Evolutionary conservation across 2,797 vertebrate genomes (phyloP).

Genomic region (Florisuga fusca): DNA sequence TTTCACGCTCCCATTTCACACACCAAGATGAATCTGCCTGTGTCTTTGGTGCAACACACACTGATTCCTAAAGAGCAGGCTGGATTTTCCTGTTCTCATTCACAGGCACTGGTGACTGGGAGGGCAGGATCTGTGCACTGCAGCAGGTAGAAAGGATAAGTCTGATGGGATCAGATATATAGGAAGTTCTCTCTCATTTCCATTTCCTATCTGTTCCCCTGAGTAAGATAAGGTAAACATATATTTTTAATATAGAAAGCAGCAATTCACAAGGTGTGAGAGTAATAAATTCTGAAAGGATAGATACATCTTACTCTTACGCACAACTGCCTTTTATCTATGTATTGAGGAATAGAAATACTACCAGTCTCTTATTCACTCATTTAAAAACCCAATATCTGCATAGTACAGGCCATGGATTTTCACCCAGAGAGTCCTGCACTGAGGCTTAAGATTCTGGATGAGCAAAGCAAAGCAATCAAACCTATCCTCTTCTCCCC

Average conservation of each 20-base stretch:
- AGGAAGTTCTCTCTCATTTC: neutral
- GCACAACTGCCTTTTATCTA: neutral
- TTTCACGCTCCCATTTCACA: rapidly evolving
- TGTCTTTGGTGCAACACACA: neutral
- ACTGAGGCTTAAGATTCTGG: neutral
- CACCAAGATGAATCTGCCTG: neutral
- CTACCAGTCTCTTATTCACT: neutral
- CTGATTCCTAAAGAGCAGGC: neutral
- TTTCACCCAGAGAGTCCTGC: neutral
- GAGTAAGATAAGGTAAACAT: neutral
- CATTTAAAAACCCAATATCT: neutral
- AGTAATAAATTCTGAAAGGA: neutral
- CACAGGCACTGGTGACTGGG: neutral
- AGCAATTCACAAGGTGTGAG: neutral
- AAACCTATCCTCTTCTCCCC: neutral
- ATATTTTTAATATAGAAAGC: neutral
- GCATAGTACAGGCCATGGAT: too few species aligned
- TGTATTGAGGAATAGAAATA: neutral
- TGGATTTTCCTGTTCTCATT: neutral
- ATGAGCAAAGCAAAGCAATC: neutral
- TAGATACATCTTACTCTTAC: neutral
- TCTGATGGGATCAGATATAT: neutral
- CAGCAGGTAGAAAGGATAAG: neutral
- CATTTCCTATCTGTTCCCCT: neutral
- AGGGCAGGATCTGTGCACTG: neutral